Percentiles rank a stretch among this genome's conserved stretches.
phyloP scores from a whole-genome alignment of 1,140 invertebrate species.

The Dermatophagoides farinae region DNA sequence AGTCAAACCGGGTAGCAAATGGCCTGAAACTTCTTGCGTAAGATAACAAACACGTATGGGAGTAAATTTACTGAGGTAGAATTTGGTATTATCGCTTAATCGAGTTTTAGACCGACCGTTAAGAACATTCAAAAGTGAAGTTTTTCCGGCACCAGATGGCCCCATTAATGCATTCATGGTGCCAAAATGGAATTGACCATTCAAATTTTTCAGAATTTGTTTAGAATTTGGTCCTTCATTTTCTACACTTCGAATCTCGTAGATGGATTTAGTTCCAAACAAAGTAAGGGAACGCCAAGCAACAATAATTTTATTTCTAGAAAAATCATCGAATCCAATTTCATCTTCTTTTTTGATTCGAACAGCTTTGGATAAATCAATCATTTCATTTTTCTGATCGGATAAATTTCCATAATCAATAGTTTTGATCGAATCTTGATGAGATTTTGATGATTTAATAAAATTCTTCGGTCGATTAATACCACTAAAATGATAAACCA shows the following conservation, averaged over 20 bases:
- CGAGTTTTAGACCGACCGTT: background rate
- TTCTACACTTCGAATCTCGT: background rate
- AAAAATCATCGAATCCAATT: background rate
- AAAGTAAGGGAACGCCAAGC: background rate
- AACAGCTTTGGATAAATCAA: background rate
- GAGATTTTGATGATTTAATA: no score
- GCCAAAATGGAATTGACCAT: background rate
- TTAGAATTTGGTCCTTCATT: background rate
- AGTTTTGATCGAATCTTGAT: no score
- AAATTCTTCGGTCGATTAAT: no score
- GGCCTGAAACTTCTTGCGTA: slow-evolving; percentile 31
- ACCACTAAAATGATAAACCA: no score
- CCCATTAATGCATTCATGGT: background rate
- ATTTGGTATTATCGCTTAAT: background rate
- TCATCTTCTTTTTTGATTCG: background rate
- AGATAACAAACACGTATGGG: background rate
- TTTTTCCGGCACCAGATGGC: background rate
- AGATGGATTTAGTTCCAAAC: background rate
- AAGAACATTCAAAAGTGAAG: background rate
- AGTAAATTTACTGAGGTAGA: background rate
- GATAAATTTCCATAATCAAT: no score
- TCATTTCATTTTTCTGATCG: no score
- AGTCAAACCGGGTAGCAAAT: slow-evolving; percentile 60
- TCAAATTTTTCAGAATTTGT: background rate
- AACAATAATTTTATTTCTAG: background rate